Evolutionary conservation across 2,888 invertebrate genomes (phyloP).

Genomic region (Saturnia pavonia): DNA sequence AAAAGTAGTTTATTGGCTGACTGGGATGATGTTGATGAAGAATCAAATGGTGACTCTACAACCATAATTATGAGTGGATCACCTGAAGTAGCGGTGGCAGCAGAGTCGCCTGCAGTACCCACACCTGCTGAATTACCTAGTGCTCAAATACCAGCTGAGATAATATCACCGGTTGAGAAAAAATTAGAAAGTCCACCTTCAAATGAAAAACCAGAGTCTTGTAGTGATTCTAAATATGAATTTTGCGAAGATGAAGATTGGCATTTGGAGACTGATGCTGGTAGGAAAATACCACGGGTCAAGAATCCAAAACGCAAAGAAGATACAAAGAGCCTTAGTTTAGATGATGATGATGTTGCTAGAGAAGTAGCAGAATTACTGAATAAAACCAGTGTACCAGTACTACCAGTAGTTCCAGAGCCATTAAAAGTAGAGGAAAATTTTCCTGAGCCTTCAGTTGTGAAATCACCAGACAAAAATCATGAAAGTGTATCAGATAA

Average conservation of each 20-base stretch:
- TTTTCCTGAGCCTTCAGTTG: constrained; percentile 79
- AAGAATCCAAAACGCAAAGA: constrained; percentile 71
- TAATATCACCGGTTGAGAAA: constrained; percentile 49
- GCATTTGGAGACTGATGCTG: constrained; percentile 76
- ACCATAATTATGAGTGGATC: constrained; percentile 52
- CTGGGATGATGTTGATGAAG: constrained; percentile 86
- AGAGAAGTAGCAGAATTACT: constrained; percentile 83
- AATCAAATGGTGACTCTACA: constrained; percentile 63
- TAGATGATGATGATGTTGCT: constrained; percentile 75
- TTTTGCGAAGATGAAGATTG: constrained; percentile 88
- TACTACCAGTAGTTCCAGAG: constrained; percentile 79
- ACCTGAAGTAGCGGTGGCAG: constrained; percentile 62
- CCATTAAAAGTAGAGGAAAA: constrained; percentile 79
- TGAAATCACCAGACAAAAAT: constrained; percentile 75
- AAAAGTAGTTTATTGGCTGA: constrained; percentile 87
- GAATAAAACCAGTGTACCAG: constrained; percentile 82
- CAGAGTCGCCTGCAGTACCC: constrained; percentile 65
- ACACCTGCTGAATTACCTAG: constrained; percentile 63
- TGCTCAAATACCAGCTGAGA: constrained; percentile 48
- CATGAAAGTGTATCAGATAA: constrained; percentile 45
- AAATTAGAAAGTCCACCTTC: constrained; percentile 44
- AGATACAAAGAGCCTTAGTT: constrained; percentile 64
- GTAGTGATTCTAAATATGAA: constrained; percentile 87
- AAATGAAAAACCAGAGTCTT: constrained; percentile 68
- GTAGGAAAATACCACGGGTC: constrained; percentile 86